phyloP scores from a whole-genome alignment of 1,140 invertebrate genomes.

The Drosophila sechellia region DNA sequence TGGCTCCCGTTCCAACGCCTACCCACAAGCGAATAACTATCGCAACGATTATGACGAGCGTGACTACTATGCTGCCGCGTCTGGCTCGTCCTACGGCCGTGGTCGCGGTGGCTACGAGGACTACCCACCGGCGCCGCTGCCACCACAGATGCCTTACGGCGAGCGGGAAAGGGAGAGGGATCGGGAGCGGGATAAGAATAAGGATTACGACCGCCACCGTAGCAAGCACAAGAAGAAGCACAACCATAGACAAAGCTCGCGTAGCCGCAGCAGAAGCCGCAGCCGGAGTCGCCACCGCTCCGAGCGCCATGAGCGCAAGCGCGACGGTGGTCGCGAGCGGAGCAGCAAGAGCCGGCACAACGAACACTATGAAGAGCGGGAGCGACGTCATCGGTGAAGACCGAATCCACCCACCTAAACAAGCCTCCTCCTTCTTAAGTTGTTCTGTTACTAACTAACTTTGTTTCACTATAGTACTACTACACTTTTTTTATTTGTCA shows the following conservation, averaged over 20 bases:
- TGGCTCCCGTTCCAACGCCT: constrained; percentile 14
- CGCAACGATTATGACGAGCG: constrained; percentile 79
- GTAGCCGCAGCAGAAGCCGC: constrained; percentile 69
- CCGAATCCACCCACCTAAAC: constrained; percentile 1
- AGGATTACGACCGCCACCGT: constrained; percentile 55
- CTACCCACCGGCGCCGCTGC: constrained; percentile 47
- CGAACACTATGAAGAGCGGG: constrained; percentile 58
- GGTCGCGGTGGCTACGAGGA: constrained; percentile 62
- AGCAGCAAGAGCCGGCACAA: constrained; percentile 55
- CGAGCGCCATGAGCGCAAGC: constrained; percentile 41
- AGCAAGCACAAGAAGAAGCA: constrained; percentile 83
- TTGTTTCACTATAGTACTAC: constrained; percentile 15
- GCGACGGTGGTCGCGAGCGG: constrained; percentile 42
- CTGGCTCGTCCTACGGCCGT: constrained; percentile 50
- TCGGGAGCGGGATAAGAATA: constrained; percentile 36
- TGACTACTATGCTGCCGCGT: constrained; percentile 49
- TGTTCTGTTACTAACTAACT: constrained; percentile 15
- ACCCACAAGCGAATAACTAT: constrained; percentile 56
- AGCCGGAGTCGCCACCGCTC: constrained; percentile 53
- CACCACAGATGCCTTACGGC: constrained; percentile 28
- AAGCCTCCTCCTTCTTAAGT: constrained; percentile 13
- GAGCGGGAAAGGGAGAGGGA: constrained; percentile 31
- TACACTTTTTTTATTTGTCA: constrained; percentile 17
- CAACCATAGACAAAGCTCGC: constrained; percentile 73
- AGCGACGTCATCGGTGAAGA: constrained; percentile 66